Evolutionary conservation across 2,113 vertebrate species (phyloP).

Genomic region (Pholis gunnellus): DNA sequence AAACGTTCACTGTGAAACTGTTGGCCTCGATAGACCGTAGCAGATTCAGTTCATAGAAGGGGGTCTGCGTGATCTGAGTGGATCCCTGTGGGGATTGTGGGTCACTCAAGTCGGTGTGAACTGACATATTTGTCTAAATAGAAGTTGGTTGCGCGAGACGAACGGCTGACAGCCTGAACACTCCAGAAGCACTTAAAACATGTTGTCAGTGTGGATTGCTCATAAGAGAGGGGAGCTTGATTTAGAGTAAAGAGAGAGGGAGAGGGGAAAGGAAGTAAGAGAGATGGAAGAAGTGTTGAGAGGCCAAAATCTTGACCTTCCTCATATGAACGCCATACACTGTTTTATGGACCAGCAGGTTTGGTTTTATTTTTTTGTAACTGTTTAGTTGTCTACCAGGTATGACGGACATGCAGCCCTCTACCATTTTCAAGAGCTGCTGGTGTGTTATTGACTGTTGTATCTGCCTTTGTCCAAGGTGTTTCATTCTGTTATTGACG

Average conservation of each 20-base stretch:
- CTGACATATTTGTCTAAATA: conserved; percentile 14
- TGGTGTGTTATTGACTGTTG: conserved; percentile 22
- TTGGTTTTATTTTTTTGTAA: conserved; percentile 4
- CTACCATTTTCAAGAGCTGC: conserved; percentile 5
- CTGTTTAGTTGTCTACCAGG: conserved; percentile 21
- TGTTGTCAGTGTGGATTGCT: conserved; percentile 15
- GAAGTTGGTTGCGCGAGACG: conserved; percentile 36
- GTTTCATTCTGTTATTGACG: conserved; percentile 52
- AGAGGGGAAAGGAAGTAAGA: background rate
- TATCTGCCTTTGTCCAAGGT: conserved; percentile 26
- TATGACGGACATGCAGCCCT: conserved; percentile 11
- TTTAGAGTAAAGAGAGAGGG: background rate
- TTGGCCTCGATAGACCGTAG: conserved; percentile 2
- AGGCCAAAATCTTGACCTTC: conserved; percentile 11
- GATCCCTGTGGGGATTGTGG: background rate
- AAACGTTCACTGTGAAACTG: background rate
- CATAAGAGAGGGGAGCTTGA: conserved; percentile 5
- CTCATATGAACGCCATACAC: background rate
- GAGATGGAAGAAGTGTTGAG: conserved; percentile 17
- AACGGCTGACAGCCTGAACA: conserved; percentile 34
- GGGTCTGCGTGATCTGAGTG: conserved; percentile 26
- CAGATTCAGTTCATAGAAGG: conserved; percentile 1
- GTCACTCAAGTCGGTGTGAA: background rate
- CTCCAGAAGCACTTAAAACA: conserved; percentile 56
- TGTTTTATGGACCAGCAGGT: background rate